A percentile compares a stretch with the other conserved stretches of the same genome.
These are phyloP conservation scores for Tonatia bakeri DNA, from an alignment of 2,113 vertebrate genomes.

Conservation along the genomic window DNA sequence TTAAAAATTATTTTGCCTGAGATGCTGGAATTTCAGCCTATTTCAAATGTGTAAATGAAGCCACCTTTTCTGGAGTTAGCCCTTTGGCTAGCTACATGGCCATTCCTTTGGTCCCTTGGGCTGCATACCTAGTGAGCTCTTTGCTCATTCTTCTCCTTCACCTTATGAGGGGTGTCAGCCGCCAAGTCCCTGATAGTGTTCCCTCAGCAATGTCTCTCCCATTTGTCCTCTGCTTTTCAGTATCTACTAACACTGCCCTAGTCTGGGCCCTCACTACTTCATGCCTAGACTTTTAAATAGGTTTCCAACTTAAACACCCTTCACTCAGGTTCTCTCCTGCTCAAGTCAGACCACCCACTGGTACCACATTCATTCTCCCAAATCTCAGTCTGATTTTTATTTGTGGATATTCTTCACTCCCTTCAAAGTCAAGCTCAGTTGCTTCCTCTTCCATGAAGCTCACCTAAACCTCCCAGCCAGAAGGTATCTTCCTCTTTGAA, in stretches of 20 bases:
- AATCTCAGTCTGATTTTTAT: neutral
- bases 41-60: neutral
- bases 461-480: neutral
- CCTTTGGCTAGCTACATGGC: accelerated
- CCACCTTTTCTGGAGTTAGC: neutral
- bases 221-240: neutral
- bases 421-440: neutral
- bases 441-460: neutral
- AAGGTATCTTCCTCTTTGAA: neutral
- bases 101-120: neutral
- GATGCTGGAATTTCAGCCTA: neutral
- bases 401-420: neutral
- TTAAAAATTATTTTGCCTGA: neutral
- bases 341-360: neutral
- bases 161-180: neutral
- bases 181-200: neutral
- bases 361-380: neutral
- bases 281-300: neutral
- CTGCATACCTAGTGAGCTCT: neutral
- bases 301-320: neutral
- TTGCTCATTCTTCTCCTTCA: neutral
- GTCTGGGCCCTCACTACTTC: neutral
- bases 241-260: neutral
- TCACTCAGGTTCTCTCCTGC: neutral
- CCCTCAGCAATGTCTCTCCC: neutral